Evolutionary conservation across 2,888 invertebrate genomes (phyloP).

Genomic region (Nomada ruficornis): DNA sequence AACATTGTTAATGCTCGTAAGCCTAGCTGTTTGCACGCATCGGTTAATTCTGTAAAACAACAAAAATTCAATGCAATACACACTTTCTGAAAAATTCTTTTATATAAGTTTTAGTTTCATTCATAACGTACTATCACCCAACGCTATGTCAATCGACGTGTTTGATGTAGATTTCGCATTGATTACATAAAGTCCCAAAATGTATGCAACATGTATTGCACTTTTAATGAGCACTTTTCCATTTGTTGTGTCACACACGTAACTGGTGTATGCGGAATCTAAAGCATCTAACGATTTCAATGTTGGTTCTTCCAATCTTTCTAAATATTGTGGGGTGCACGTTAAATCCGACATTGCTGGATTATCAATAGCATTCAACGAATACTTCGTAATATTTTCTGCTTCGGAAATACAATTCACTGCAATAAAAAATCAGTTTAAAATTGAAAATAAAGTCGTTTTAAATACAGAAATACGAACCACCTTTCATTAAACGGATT

Average conservation of each 20-base stretch:
- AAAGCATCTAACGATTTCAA: constrained; percentile 81
- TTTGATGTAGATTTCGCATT: constrained; percentile 92
- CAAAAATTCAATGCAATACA: constrained; percentile 3
- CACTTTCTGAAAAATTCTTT: not conserved
- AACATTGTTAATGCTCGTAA: constrained; percentile 85
- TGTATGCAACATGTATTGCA: constrained; percentile 86
- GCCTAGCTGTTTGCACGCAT: constrained; percentile 87
- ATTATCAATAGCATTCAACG: constrained; percentile 88
- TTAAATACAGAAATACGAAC: not conserved
- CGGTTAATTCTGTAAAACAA: constrained; percentile 85
- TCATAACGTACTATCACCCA: constrained; percentile 87
- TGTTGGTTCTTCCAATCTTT: constrained; percentile 84
- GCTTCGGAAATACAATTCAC: constrained; percentile 84
- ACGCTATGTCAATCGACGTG: constrained; percentile 89
- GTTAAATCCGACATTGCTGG: constrained; percentile 88
- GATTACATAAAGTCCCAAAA: constrained; percentile 87
- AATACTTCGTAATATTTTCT: constrained; percentile 85
- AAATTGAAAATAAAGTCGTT: not conserved
- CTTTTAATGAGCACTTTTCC: constrained; percentile 83
- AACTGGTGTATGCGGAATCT: constrained; percentile 77
- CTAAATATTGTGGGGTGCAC: constrained; percentile 88
- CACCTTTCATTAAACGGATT: not conserved
- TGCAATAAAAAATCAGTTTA: constrained; percentile 66
- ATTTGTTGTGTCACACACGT: constrained; percentile 77
- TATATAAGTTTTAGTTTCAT: not conserved